Conservation (phyloP, 2,888 invertebrate genomes). For the Hydroisotoma schaefferi region DNA sequence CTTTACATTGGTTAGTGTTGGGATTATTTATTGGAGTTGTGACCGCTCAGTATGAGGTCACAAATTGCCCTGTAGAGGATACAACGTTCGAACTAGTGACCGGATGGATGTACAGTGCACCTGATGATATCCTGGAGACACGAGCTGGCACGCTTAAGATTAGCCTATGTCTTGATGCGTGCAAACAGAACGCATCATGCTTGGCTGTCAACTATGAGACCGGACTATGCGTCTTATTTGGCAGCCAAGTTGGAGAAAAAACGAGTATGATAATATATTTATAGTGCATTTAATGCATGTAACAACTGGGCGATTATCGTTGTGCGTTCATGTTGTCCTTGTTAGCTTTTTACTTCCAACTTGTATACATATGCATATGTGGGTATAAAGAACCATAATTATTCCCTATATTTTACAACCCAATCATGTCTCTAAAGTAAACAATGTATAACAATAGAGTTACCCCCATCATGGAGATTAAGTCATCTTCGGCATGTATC, state of each 20-base stretch:
- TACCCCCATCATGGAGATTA: too few species aligned
- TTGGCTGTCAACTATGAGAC: constrained; percentile 53
- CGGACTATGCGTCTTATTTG: constrained; percentile 53
- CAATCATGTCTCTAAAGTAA: too few species aligned
- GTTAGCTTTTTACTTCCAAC: too few species aligned
- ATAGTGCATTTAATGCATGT: too few species aligned
- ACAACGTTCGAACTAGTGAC: constrained; percentile 52
- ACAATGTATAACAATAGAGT: too few species aligned
- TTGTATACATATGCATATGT: too few species aligned
- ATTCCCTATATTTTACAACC: too few species aligned
- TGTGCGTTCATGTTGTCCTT: too few species aligned
- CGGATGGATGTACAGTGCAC: constrained; percentile 52
- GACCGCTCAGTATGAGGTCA: constrained; percentile 54
- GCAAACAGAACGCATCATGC: constrained; percentile 50
- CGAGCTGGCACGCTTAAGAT: constrained; percentile 52
- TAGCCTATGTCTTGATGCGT: constrained; percentile 52
- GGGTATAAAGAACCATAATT: too few species aligned
- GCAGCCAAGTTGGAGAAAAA: constrained; percentile 50
- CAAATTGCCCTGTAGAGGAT: constrained; percentile 48
- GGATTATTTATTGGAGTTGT: constrained; percentile 1
- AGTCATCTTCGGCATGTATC: too few species aligned
- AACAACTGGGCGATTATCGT: too few species aligned
- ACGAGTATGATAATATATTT: too few species aligned
- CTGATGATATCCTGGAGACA: constrained; percentile 55
- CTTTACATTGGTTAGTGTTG: background rate